A percentile compares a stretch with the other conserved stretches of the same genome.
phyloP scores from a whole-genome alignment of 2,888 invertebrate species.

The Microplitis manilae region DNA sequence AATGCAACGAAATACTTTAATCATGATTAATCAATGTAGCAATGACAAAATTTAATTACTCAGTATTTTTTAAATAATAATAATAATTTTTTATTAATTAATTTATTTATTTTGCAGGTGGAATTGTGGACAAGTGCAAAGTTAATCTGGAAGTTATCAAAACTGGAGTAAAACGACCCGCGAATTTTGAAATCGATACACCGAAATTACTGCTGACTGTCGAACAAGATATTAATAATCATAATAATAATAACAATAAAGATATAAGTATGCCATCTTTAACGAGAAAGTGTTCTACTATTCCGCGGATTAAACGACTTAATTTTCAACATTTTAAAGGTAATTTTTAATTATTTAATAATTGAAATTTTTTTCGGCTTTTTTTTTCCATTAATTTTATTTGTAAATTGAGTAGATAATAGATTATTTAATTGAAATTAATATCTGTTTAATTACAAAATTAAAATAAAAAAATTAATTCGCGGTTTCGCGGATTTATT shows the following conservation, averaged over 20 bases:
- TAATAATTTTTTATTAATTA: neutral
- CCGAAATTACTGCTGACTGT: neutral
- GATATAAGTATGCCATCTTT: conserved; percentile 57
- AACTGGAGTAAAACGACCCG: neutral
- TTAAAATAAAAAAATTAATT: too few relatives aligned
- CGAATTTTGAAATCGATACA: neutral
- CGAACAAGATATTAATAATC: neutral
- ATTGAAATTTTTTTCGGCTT: too few relatives aligned
- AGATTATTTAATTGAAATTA: neutral
- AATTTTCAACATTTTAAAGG: conserved; percentile 56
- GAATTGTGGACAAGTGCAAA: neutral
- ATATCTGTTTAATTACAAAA: neutral
- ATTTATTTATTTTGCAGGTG: neutral
- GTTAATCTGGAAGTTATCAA: neutral
- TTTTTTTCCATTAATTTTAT: neutral
- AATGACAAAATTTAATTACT: neutral
- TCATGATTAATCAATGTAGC: too few relatives aligned
- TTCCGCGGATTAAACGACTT: conserved; percentile 61
- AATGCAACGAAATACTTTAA: too few relatives aligned
- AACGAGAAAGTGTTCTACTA: conserved; percentile 58
- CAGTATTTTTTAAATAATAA: neutral
- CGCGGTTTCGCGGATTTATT: too few relatives aligned
- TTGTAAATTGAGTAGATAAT: neutral
- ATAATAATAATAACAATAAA: conserved; percentile 5
- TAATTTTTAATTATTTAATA: conserved; percentile 50